Percentiles rank a stretch among this genome's conserved stretches.
phyloP scores from a whole-genome alignment of 2,888 invertebrate species.

The Incurvaria masculella region DNA sequence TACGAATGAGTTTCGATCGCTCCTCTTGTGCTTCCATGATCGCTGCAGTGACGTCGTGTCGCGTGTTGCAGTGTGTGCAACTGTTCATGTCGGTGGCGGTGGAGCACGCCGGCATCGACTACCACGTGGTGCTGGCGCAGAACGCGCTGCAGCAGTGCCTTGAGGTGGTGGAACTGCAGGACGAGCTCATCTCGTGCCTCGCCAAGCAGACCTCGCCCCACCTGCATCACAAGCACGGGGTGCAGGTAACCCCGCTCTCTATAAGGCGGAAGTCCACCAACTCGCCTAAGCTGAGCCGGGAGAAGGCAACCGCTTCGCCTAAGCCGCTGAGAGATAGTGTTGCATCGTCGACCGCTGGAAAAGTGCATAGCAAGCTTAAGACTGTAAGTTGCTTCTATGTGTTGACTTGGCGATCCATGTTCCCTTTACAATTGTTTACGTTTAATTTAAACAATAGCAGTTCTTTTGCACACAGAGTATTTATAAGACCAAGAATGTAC shows the following conservation, averaged over 20 bases:
- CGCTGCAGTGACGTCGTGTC: no score
- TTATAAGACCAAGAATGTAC: no score
- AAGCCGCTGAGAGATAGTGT: slow-evolving; percentile 9
- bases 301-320: slow-evolving; percentile 7
- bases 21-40: no score
- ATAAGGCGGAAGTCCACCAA: slow-evolving; percentile 56
- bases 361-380: slow-evolving; percentile 41
- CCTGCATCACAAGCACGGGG: slow-evolving; percentile 75
- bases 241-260: slow-evolving; percentile 72
- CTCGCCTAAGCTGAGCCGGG: slow-evolving; percentile 23
- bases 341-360: slow-evolving; percentile 13
- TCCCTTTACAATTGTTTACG: no score
- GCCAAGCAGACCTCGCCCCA: slow-evolving; percentile 91
- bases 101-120: slow-evolving; percentile 94
- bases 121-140: slow-evolving; percentile 96
- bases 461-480: no score
- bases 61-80: slow-evolving; percentile 82
- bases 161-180: slow-evolving; percentile 84
- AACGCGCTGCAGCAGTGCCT: slow-evolving; percentile 92
- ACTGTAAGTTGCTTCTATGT: slow-evolving; percentile 33
- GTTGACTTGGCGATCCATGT: not conserved
- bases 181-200: slow-evolving; percentile 89
- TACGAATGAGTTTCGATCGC: no score
- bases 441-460: no score
- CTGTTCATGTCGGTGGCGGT: slow-evolving; percentile 95